phyloP scores from a whole-genome alignment of 2,113 vertebrate genomes.

The Tapirus terrestris region DNA sequence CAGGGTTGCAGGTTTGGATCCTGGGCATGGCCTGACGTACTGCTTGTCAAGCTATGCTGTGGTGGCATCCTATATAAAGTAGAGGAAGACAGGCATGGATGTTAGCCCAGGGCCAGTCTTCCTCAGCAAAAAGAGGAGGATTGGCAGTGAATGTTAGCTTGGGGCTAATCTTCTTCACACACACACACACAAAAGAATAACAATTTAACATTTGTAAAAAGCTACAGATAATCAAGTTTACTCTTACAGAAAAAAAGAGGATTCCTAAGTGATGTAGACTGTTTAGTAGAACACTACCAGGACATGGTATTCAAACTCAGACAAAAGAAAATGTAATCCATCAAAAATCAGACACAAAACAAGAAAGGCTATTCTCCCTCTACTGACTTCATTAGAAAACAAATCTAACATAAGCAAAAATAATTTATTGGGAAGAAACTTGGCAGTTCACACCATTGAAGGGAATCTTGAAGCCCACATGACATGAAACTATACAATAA shows the following conservation, averaged over 20 bases:
- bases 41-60: too few relatives aligned
- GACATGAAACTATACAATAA: background rate
- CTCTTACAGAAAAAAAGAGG: background rate
- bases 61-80: too few relatives aligned
- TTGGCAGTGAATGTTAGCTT: too few relatives aligned
- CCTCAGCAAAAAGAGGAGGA: too few relatives aligned
- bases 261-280: background rate
- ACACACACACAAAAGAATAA: background rate
- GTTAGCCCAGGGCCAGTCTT: too few relatives aligned
- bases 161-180: too few relatives aligned
- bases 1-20: too few relatives aligned
- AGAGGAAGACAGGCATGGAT: too few relatives aligned
- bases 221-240: background rate
- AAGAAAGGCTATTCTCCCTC: background rate
- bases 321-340: background rate
- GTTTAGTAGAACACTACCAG: background rate
- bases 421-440: background rate
- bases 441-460: background rate
- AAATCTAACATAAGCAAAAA: background rate
- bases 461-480: background rate
- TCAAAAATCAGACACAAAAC: background rate
- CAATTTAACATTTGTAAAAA: background rate
- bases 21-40: too few relatives aligned
- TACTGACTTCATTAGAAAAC: background rate
- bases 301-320: background rate